Evolutionary conservation across 1,140 invertebrate species (phyloP), one percentile per base, ranked within the genome.

Genomic region (Saccostrea echinata): DNA sequence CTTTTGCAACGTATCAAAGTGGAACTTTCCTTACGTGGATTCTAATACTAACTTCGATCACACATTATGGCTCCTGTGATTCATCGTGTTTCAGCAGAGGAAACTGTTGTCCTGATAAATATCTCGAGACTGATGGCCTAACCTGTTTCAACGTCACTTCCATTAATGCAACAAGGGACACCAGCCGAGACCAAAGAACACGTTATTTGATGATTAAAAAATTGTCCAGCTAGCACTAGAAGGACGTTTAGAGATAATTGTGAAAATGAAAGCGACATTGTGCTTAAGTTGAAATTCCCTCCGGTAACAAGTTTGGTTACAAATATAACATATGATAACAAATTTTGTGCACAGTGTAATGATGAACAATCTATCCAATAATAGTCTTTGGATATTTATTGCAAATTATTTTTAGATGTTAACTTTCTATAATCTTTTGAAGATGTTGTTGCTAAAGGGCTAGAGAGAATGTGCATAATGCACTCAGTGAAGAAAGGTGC

Each of bases 371-470:
- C n/a, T n/a, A n/a, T n/a, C n/a, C n/a, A n/a, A n/a, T n/a, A n/a
- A n/a, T n/a, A 16, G 88, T 30, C 33, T 33, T n/a, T 86, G 0
- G 81, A 89, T 57, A 86, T 89, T 9, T 27, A 89, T 24, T 89
- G 88, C 76, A n/a, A 0, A 51, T 3, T 43, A 55, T 86, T 89
- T 84, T 61, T 61, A 18, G 88, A 89, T 80, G 71, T 89, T 35
- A 89, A 89, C 53, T 89, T 86, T 61, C 21, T 89, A 52, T 89
- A 85, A 55, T 52, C 85, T 18, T 89, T 83, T 51, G 27, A 89
- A 9, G 88, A 76, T 43, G 84, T 89, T 8, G 27, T 64, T 52
- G 35, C 84, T 61, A n/a, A 51, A n/a, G 84, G 76, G 13, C 51
- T 24, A 51, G 8, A 83, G 4, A 76, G 61, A n/a, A n/a, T 0